Conservation (phyloP, 2,797 vertebrate genomes). For the Hyperoplus lanceolatus region DNA sequence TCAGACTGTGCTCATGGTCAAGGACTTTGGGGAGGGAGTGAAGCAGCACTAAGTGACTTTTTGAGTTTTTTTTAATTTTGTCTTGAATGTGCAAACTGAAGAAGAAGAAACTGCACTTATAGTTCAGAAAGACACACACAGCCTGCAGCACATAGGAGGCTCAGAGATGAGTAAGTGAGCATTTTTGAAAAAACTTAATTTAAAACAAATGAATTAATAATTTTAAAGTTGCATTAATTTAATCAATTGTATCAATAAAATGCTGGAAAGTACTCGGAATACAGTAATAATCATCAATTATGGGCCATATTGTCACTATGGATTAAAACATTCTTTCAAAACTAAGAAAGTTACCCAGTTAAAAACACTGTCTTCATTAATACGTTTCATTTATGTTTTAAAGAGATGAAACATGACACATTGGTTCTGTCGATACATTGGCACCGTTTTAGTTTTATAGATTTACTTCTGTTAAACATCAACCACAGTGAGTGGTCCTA, state of each 20-base stretch:
- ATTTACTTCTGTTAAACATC: constrained; percentile 50
- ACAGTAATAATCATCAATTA: not conserved
- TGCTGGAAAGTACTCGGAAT: not conserved
- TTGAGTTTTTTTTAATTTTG: constrained; percentile 25
- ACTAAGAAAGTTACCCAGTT: too few relatives aligned
- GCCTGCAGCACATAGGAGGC: not conserved
- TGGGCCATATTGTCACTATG: not conserved
- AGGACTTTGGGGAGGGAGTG: constrained; percentile 53
- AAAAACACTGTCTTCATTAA: not conserved
- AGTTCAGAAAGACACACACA: constrained; percentile 45
- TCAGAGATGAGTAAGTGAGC: not conserved
- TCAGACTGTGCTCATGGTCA: constrained; percentile 68
- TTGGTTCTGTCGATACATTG: not conserved
- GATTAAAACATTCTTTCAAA: not conserved
- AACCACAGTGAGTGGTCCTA: constrained; percentile 9
- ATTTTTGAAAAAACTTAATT: not conserved
- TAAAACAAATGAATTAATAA: too few relatives aligned
- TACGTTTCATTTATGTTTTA: not conserved
- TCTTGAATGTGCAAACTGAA: constrained; percentile 72
- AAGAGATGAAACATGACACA: not conserved
- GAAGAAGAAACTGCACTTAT: constrained; percentile 64
- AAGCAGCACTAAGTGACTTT: constrained; percentile 70
- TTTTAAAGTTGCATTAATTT: too few relatives aligned
- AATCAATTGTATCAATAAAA: not conserved
- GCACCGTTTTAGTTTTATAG: constrained; percentile 11